Percentiles rank a stretch among this genome's conserved stretches.
These are phyloP conservation scores for Macropodus opercularis DNA, from an alignment of 2,797 vertebrate genomes.

Conservation along the genomic window DNA sequence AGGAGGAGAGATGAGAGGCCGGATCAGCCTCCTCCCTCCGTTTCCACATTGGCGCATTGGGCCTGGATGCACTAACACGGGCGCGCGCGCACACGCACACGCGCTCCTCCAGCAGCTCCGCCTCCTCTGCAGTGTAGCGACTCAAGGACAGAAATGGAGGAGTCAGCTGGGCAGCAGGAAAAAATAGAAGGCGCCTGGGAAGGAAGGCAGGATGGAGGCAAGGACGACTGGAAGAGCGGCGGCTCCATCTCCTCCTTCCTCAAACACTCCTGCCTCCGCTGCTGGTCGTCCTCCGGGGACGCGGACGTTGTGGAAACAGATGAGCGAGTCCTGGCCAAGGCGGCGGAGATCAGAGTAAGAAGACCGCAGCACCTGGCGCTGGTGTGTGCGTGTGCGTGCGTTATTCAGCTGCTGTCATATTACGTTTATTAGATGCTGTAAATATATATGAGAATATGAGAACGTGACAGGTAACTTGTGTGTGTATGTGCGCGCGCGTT, in stretches of 20 bases:
- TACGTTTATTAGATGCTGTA: background rate
- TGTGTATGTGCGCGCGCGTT: background rate
- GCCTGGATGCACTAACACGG: constrained; percentile 16
- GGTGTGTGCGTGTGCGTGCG: constrained; percentile 64
- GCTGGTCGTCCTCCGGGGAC: constrained; percentile 73
- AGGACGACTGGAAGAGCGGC: constrained; percentile 66
- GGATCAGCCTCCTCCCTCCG: constrained; percentile 33
- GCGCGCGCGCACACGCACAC: constrained; percentile 29
- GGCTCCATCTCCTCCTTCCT: constrained; percentile 69
- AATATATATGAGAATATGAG: background rate
- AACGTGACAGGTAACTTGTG: background rate
- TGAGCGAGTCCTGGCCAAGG: constrained; percentile 64
- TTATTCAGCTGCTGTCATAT: background rate
- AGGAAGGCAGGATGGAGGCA: constrained; percentile 50
- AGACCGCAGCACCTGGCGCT: constrained; percentile 77
- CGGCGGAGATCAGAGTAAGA: constrained; percentile 79
- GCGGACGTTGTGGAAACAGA: constrained; percentile 65
- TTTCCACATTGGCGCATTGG: constrained; percentile 57
- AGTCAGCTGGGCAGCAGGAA: constrained; percentile 64
- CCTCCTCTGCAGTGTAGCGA: constrained; percentile 73
- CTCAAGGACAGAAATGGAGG: constrained; percentile 70
- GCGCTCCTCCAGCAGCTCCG: constrained; percentile 50
- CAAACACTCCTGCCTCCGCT: constrained; percentile 77
- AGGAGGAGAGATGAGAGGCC: background rate
- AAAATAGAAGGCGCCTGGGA: constrained; percentile 59